A percentile compares a stretch with the other conserved stretches of the same genome.
These are phyloP conservation scores for Tragopan temminckii DNA, from an alignment of 2,797 vertebrate genomes.

Conservation along the genomic window DNA sequence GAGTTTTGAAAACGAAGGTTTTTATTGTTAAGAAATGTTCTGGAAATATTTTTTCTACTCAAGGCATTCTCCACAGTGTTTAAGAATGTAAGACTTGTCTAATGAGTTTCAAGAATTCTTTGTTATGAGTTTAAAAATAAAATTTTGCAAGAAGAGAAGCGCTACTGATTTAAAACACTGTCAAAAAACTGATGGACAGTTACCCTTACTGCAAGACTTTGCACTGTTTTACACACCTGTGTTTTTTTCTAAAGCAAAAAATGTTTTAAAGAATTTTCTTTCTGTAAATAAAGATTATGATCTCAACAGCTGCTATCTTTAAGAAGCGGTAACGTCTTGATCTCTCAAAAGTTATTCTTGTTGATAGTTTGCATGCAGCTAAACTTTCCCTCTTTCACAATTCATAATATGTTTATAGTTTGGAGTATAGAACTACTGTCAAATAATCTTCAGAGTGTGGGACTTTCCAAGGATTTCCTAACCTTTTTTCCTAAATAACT, in stretches of 20 bases:
- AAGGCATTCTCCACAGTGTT: neutral
- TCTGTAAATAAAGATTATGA: neutral
- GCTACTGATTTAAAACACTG: neutral
- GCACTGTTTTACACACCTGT: neutral
- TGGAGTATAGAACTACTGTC: conserved; percentile 3
- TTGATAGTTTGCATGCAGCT: conserved; percentile 42
- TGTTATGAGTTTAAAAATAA: neutral
- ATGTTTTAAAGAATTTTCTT: conserved; percentile 24
- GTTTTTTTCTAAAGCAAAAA: conserved; percentile 11
- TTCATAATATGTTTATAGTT: conserved; percentile 17
- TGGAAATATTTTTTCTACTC: neutral
- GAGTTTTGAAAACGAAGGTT: neutral
- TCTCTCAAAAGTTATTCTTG: conserved; percentile 30
- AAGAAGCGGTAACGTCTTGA: neutral
- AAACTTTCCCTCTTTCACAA: conserved; percentile 28
- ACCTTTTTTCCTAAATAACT: neutral
- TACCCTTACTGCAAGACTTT: neutral
- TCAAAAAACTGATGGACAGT: neutral
- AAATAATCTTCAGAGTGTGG: neutral
- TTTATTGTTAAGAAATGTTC: neutral
- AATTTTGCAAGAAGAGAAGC: neutral
- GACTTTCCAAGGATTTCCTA: neutral
- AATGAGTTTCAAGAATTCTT: neutral
- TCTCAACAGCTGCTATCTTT: conserved; percentile 30
- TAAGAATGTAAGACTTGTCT: neutral